A percentile compares a stretch with the other conserved stretches of the same genome.
These are phyloP conservation scores for Cherax quadricarinatus DNA, from an alignment of 1,140 invertebrate species.

Conservation along the genomic window DNA sequence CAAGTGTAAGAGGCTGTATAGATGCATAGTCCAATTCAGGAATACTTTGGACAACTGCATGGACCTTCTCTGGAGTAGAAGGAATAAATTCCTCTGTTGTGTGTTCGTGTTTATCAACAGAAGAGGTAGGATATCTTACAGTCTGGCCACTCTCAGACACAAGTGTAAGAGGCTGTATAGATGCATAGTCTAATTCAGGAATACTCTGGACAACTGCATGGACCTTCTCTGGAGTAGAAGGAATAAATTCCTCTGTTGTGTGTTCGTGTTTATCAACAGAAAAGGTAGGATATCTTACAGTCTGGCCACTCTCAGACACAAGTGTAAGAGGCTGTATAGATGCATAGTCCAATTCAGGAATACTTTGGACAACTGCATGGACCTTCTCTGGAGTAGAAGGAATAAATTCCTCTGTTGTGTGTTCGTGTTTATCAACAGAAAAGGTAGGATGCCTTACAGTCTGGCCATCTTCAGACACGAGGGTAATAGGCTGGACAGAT, in stretches of 20 bases:
- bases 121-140: constrained; percentile 11
- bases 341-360: constrained; percentile 18
- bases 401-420: constrained; percentile 8
- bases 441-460: not conserved
- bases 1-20: not conserved
- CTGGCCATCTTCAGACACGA: constrained; percentile 27
- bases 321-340: constrained; percentile 19
- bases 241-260: not conserved
- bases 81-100: not conserved
- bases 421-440: not conserved
- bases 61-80: not conserved
- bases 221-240: not conserved
- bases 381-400: not conserved
- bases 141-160: constrained; percentile 28
- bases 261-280: not conserved
- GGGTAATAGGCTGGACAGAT: not conserved
- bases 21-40: constrained; percentile 17
- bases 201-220: not conserved
- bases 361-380: not conserved
- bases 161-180: constrained; percentile 21
- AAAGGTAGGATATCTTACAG: constrained; percentile 5
- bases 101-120: not conserved
- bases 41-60: not conserved
- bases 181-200: constrained; percentile 11
- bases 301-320: constrained; percentile 34